A percentile compares a stretch with the other conserved stretches of the same genome.
Evolutionary conservation across 2,797 vertebrate species (phyloP).

Genomic region (Florisuga fusca): DNA sequence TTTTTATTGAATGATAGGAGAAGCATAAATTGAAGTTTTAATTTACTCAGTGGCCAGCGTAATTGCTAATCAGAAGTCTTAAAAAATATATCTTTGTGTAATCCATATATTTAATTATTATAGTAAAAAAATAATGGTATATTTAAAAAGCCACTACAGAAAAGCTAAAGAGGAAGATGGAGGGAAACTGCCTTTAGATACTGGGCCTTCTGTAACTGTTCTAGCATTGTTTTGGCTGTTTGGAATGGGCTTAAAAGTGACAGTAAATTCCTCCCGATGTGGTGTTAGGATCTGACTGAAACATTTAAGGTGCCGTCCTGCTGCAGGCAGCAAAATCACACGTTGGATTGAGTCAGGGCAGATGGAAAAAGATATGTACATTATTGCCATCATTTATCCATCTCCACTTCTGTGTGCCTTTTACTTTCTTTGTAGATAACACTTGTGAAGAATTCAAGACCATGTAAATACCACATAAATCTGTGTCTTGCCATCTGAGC

Average conservation of each 20-base stretch:
- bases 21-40: not conserved
- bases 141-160: not conserved
- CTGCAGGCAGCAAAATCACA: not conserved
- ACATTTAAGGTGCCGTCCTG: not conserved
- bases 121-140: not conserved
- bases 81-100: not conserved
- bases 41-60: not conserved
- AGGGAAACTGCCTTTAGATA: not conserved
- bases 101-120: not conserved
- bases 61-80: not conserved
- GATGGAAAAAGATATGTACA: not conserved
- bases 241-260: not conserved
- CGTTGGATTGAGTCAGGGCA: not conserved
- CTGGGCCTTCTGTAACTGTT: not conserved
- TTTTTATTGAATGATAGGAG: not conserved
- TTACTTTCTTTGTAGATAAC: not conserved
- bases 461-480: not conserved
- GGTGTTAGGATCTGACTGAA: not conserved
- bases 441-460: not conserved
- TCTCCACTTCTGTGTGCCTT: not conserved
- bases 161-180: not conserved
- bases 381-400: not conserved
- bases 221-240: not conserved
- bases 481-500: not conserved
- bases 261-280: not conserved